A percentile compares a stretch with the other conserved stretches of the same genome.
These are phyloP conservation scores for Apantesis nais DNA, from an alignment of 2,888 invertebrate species.

Conservation along the genomic window DNA sequence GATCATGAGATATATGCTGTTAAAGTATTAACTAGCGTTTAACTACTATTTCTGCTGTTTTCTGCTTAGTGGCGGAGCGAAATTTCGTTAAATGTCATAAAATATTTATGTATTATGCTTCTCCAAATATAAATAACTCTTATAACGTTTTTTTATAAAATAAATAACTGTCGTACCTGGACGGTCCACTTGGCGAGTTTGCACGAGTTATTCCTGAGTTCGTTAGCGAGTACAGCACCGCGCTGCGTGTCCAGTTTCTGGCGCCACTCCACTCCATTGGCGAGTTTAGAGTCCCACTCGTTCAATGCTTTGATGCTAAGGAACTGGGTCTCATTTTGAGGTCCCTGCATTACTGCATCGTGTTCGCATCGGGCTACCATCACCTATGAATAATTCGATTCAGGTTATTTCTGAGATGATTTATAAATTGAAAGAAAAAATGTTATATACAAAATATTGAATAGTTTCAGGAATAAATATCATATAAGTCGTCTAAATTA, in stretches of 20 bases:
- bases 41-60: not conserved
- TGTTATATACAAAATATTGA: no score
- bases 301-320: conserved; percentile 98
- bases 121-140: not conserved
- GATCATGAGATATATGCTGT: not conserved
- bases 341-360: conserved; percentile 96
- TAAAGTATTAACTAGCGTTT: not conserved
- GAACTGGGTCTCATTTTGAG: conserved; percentile 95
- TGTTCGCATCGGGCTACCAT: conserved; percentile 98
- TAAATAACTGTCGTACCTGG: conserved; percentile 84
- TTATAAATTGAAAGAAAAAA: not conserved
- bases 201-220: conserved; percentile 99
- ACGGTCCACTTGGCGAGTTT: conserved; percentile 99
- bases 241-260: conserved; percentile 98
- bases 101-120: no score
- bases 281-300: conserved; percentile 99
- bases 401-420: not conserved
- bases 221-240: conserved; percentile 99
- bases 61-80: not conserved
- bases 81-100: no score
- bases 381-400: conserved; percentile 70
- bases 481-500: no score
- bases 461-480: no score
- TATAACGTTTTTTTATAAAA: not conserved
- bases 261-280: conserved; percentile 99